phyloP scores from a whole-genome alignment of 1,140 invertebrate species.

The Panagrolaimus sp. region DNA sequence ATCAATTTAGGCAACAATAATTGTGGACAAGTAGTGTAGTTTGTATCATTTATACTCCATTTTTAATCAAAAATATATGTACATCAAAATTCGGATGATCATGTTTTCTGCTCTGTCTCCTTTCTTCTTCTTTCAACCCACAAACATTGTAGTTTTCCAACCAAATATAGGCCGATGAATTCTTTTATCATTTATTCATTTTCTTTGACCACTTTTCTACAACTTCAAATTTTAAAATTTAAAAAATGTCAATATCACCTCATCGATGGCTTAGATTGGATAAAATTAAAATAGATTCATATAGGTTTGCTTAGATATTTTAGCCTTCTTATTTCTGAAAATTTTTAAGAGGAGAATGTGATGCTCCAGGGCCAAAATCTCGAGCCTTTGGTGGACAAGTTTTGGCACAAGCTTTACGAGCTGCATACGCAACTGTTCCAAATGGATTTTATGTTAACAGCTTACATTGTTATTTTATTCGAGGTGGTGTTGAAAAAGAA shows the following conservation, averaged over 20 bases:
- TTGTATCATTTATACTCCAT: too few relatives aligned
- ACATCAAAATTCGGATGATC: too few relatives aligned
- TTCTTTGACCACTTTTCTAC: neutral
- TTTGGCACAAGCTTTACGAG: slow-evolving; percentile 13
- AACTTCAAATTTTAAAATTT: neutral
- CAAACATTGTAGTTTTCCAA: too few relatives aligned
- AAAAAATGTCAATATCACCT: neutral
- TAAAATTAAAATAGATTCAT: slow-evolving; percentile 5
- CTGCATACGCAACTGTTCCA: slow-evolving; percentile 9
- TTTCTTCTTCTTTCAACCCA: too few relatives aligned
- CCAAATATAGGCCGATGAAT: too few relatives aligned
- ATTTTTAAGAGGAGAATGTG: neutral
- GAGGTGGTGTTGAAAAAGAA: slow-evolving; percentile 41
- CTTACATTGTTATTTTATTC: slow-evolving; percentile 58
- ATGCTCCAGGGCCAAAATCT: slow-evolving; percentile 13
- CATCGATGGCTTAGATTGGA: slow-evolving; percentile 1
- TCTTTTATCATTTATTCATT: too few relatives aligned
- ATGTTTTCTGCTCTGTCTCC: too few relatives aligned
- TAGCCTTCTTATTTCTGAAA: too few relatives aligned
- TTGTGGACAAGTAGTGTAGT: too few relatives aligned
- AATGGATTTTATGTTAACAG: slow-evolving; percentile 42
- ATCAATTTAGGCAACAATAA: too few relatives aligned
- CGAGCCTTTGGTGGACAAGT: slow-evolving; percentile 5
- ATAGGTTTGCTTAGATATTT: neutral
- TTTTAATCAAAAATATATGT: too few relatives aligned